Percentiles rank a stretch among this genome's conserved stretches.
Evolutionary conservation across 2,797 vertebrate species (phyloP).

Genomic region (Acanthurus leucopareius): DNA sequence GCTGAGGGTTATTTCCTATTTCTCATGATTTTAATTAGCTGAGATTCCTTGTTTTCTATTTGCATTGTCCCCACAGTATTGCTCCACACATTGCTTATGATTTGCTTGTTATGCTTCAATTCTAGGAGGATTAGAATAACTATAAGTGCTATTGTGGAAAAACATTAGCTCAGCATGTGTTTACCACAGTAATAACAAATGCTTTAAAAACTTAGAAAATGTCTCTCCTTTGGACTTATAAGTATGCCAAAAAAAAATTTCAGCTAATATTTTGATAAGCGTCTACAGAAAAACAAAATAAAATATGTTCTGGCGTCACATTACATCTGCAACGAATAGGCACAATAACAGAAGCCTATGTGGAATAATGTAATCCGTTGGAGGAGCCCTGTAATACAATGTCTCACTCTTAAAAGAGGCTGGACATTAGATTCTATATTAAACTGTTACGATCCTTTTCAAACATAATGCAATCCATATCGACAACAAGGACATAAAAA

Average conservation of each 20-base stretch:
- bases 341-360: not conserved
- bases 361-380: not conserved
- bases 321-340: not conserved
- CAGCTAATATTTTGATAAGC: not conserved
- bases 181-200: constrained; percentile 48
- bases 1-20: constrained; percentile 56
- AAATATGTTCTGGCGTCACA: not conserved
- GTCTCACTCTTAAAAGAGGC: not conserved
- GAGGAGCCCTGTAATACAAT: not conserved
- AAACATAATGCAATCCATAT: not conserved
- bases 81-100: constrained; percentile 48
- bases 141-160: constrained; percentile 62
- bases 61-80: constrained; percentile 55
- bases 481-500: too few species aligned
- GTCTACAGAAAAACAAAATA: not conserved
- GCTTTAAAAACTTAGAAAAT: constrained; percentile 39
- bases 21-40: constrained; percentile 69
- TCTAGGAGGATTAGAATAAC: constrained; percentile 65
- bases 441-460: too few species aligned
- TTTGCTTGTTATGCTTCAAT: constrained; percentile 64
- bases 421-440: not conserved
- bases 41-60: constrained; percentile 53
- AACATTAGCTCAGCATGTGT: constrained; percentile 54
- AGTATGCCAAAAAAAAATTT: not conserved
- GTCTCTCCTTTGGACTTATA: constrained; percentile 10